Conservation (phyloP, 2,797 vertebrate species). For the Crenichthys baileyi region DNA sequence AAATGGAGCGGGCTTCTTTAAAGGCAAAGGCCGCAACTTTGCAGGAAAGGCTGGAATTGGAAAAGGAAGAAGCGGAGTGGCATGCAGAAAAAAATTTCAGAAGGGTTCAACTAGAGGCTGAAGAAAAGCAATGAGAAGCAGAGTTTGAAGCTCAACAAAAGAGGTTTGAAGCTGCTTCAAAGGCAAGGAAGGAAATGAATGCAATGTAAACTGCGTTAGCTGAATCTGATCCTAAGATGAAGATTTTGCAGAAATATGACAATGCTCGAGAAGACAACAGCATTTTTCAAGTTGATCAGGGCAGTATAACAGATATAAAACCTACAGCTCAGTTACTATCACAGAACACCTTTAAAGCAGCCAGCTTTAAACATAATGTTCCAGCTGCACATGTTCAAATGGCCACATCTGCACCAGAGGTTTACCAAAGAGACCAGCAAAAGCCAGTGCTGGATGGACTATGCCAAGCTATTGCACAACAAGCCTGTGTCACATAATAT, state of each 20-base stretch:
- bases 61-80: background rate
- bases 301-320: background rate
- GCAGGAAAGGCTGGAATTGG: background rate
- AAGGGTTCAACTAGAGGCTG: background rate
- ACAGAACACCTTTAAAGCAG: too few relatives aligned
- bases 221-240: too few relatives aligned
- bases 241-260: conserved; percentile 27
- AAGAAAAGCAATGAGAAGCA: conserved; percentile 7
- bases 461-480: background rate
- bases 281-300: background rate
- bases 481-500: too few relatives aligned
- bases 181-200: conserved; percentile 32
- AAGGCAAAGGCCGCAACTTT: conserved; percentile 24
- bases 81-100: background rate
- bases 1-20: conserved; percentile 13
- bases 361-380: background rate
- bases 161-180: conserved; percentile 9
- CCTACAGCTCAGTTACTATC: background rate
- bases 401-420: background rate
- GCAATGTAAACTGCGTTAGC: conserved; percentile 19
- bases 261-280: background rate
- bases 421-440: background rate
- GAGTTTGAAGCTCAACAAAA: conserved; percentile 22
- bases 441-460: background rate
- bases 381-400: background rate